A percentile compares a stretch with the other conserved stretches of the same genome.
These are phyloP conservation scores for Sapajus apella DNA, from an alignment of 2,113 vertebrate species.

Conservation along the genomic window DNA sequence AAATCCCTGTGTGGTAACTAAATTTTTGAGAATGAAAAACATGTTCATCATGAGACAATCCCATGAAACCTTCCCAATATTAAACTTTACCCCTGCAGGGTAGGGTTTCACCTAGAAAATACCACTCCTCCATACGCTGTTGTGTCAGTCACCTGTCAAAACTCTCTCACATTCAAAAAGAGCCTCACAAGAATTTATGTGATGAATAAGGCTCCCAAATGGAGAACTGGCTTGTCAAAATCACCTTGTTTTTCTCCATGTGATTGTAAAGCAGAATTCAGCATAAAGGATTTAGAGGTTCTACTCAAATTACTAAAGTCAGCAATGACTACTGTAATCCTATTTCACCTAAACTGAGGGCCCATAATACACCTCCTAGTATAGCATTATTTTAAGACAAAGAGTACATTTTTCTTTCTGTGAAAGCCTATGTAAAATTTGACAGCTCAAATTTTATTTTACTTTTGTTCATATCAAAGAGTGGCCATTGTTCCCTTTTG, in stretches of 20 bases:
- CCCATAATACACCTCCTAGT: neutral
- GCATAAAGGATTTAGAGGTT: neutral
- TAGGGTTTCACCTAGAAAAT: slow-evolving; percentile 15
- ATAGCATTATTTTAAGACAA: neutral
- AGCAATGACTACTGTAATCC: slow-evolving; percentile 10
- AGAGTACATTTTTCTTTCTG: slow-evolving; percentile 5
- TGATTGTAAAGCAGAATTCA: slow-evolving; percentile 10
- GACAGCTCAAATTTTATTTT: neutral
- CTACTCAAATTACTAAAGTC: slow-evolving; percentile 32
- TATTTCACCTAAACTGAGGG: neutral
- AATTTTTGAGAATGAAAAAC: slow-evolving; percentile 34
- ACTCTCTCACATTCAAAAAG: neutral
- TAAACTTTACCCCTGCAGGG: neutral
- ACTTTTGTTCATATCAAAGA: neutral
- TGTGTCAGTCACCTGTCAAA: neutral
- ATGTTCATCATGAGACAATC: slow-evolving; percentile 41
- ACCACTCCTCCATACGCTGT: neutral
- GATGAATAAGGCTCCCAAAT: slow-evolving; percentile 26
- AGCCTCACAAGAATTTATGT: neutral
- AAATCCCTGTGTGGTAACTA: slow-evolving; percentile 25
- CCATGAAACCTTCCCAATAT: neutral
- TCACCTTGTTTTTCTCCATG: neutral
- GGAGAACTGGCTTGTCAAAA: slow-evolving; percentile 44
- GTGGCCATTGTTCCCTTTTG: neutral
- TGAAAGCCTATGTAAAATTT: neutral